A percentile compares a stretch with the other conserved stretches of the same genome.
These are phyloP conservation scores for Aphelocoma californica DNA, from an alignment of 2,797 vertebrate species.

Conservation along the genomic window DNA sequence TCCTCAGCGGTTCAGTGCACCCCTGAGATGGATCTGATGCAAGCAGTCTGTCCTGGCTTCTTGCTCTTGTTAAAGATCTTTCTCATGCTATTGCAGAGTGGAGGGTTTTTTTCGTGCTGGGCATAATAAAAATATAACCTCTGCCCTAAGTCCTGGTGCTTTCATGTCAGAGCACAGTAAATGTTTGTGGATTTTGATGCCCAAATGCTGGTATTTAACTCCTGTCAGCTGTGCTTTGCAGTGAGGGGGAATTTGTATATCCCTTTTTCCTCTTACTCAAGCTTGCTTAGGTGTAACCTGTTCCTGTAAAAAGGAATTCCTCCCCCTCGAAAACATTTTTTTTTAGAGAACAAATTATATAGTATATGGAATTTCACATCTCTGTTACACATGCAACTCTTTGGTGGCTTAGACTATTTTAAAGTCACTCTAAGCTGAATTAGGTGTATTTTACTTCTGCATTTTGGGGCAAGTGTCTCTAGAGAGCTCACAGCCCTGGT, in stretches of 20 bases:
- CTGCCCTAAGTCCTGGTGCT: background rate
- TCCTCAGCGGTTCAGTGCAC: background rate
- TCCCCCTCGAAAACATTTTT: background rate
- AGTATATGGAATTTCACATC: background rate
- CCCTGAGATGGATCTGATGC: background rate
- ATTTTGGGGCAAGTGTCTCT: background rate
- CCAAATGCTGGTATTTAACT: background rate
- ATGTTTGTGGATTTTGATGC: slow-evolving; percentile 1
- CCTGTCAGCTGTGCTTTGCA: slow-evolving; percentile 1
- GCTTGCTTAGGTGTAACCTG: background rate
- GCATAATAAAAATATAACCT: background rate
- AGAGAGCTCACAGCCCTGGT: background rate
- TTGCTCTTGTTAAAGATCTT: background rate
- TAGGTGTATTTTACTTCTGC: background rate
- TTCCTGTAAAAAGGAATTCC: background rate
- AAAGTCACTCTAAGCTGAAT: background rate
- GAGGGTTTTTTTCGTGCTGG: background rate
- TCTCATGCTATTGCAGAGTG: background rate
- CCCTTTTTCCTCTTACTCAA: background rate
- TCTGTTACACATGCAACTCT: background rate
- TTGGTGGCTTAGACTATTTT: background rate
- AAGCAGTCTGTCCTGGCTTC: background rate
- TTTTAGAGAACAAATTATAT: background rate
- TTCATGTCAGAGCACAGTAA: background rate
- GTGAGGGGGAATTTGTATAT: background rate